Percentiles rank a stretch among this genome's conserved stretches.
Evolutionary conservation across 2,888 invertebrate species (phyloP).

Genomic region (Allophyes oxyacanthae): DNA sequence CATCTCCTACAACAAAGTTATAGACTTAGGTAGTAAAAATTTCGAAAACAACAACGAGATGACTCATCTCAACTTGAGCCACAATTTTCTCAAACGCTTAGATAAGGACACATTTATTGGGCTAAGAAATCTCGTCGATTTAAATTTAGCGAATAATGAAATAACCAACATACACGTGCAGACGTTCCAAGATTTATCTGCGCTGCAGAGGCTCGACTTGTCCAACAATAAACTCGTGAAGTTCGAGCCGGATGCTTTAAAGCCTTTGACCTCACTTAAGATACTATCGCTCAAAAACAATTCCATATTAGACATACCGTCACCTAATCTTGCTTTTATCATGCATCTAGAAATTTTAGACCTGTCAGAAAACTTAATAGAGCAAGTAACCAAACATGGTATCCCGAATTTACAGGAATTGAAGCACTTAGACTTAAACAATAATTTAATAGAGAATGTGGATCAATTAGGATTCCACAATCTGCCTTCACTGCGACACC

Average conservation of each 20-base stretch:
- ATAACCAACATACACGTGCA: slow-evolving; percentile 92
- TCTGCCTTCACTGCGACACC: slow-evolving; percentile 91
- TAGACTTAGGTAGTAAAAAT: slow-evolving; percentile 94
- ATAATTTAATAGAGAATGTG: slow-evolving; percentile 93
- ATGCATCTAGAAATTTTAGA: slow-evolving; percentile 92
- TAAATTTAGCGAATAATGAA: slow-evolving; percentile 94
- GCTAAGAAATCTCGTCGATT: slow-evolving; percentile 90
- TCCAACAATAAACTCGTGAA: slow-evolving; percentile 93
- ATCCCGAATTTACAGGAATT: slow-evolving; percentile 93
- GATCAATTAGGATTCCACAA: slow-evolving; percentile 93
- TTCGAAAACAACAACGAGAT: slow-evolving; percentile 94
- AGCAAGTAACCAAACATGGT: slow-evolving; percentile 92
- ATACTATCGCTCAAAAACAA: slow-evolving; percentile 94
- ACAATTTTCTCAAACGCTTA: slow-evolving; percentile 92
- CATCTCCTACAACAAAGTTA: slow-evolving; percentile 94
- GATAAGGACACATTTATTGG: slow-evolving; percentile 94
- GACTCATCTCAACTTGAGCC: slow-evolving; percentile 93
- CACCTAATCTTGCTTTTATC: slow-evolving; percentile 91
- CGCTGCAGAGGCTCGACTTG: slow-evolving; percentile 93
- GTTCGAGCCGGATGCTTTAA: slow-evolving; percentile 92
- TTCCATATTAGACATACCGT: slow-evolving; percentile 93
- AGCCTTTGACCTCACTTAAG: slow-evolving; percentile 91
- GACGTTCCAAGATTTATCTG: slow-evolving; percentile 94
- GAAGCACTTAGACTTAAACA: slow-evolving; percentile 91
- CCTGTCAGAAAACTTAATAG: slow-evolving; percentile 94